Evolutionary conservation across 2,797 vertebrate species (phyloP), one percentile per base, ranked within the genome.

Genomic region (Etheostoma nigrum): DNA sequence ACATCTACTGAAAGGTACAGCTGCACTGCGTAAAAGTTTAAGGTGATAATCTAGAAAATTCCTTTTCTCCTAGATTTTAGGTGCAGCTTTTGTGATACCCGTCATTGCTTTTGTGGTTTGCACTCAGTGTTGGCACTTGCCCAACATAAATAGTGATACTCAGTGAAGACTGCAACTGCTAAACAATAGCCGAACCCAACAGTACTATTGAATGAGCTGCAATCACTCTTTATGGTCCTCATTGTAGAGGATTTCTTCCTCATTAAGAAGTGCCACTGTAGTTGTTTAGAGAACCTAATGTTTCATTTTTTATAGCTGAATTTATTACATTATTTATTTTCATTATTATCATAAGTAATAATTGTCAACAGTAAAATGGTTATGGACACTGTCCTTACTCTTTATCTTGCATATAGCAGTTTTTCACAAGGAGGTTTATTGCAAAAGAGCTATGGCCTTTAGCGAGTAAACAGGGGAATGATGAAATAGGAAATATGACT

Each of bases 1-100:
- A 76, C 86, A 86, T 75, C 71, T 60, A 81, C 82, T 78, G 74
- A 78, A 84, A 81, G 80, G 83, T 86, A 84, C 82, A 87, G 71
- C 67, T 76, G 76, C 30, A 36, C 58, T 53, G 74, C 64, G 67
- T 65, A 62, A 64, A 78, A 67, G 51, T 86, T 74, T 74, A 86
- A 74, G 30, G 49, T 36, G 48, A 61, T 67, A 74, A 79, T 81
- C 23, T 16, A 48, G 11, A 78, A 78, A 49, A 15, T 45, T 81
- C 19, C 51, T 66, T 6, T 42, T 84, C 80, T 55, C 23, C 10
- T 7, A 44, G 14, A 54, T 62, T 68, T 60, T 42, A 19, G 16
- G 6, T 44, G 49, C 57, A 55, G 33, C 21, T 59, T 77, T 25
- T 11, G 21, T 64, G 36, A 76, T 73, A 55, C 78, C 53, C 18